Percentiles rank a stretch among this genome's conserved stretches.
Evolutionary conservation across 2,113 vertebrate species (phyloP).

Genomic region (Bombycilla garrulus): DNA sequence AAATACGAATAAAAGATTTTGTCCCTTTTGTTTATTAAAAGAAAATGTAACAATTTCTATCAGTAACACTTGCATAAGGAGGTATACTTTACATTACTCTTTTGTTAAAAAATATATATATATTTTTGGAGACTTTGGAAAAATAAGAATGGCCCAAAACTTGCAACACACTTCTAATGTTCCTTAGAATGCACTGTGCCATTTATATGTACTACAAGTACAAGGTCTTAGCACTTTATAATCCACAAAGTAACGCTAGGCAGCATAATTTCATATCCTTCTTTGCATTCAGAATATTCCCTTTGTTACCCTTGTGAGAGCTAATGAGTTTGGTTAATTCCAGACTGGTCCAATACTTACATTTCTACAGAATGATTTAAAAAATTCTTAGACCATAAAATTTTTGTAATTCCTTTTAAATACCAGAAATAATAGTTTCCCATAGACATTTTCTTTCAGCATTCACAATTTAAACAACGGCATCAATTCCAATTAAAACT

Average conservation of each 20-base stretch:
- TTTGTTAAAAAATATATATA: slow-evolving; percentile 59
- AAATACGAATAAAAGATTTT: slow-evolving; percentile 39
- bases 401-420: background rate
- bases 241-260: background rate
- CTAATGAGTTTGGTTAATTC: background rate
- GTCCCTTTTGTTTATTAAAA: slow-evolving; percentile 65
- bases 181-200: slow-evolving; percentile 24
- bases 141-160: slow-evolving; percentile 55
- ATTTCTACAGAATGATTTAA: background rate
- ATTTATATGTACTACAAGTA: background rate
- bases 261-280: background rate
- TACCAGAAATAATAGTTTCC: background rate
- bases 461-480: background rate
- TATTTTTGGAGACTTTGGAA: slow-evolving; percentile 63
- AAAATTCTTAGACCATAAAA: background rate
- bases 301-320: background rate
- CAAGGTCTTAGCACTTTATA: background rate
- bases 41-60: slow-evolving; percentile 37
- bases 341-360: background rate
- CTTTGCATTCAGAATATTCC: background rate
- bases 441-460: background rate
- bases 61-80: slow-evolving; percentile 64
- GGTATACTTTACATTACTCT: slow-evolving; percentile 58
- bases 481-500: background rate
- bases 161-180: background rate